Conservation (phyloP, 2,888 invertebrate species). For the Eledona agricola region DNA sequence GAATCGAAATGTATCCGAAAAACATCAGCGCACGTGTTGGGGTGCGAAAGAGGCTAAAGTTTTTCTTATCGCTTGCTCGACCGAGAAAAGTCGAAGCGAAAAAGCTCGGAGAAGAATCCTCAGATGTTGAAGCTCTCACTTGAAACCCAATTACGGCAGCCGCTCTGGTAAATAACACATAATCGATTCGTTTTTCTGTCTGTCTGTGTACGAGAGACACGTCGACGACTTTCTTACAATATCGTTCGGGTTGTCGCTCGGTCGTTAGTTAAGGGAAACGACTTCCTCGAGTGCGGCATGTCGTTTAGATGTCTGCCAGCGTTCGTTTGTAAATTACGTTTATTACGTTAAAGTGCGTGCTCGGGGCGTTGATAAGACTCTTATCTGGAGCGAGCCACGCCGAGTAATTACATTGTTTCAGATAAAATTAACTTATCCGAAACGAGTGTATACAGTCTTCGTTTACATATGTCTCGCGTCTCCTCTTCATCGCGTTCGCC, state of each 20-base stretch:
- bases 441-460: conserved; percentile 50
- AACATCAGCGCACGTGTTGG: conserved; percentile 5
- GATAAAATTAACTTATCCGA: conserved; percentile 58
- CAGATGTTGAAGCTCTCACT: too few species aligned
- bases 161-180: too few species aligned
- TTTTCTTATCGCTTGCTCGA: too few species aligned
- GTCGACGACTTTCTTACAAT: neutral
- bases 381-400: conserved; percentile 54
- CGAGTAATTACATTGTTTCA: conserved; percentile 58
- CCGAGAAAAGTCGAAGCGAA: too few species aligned
- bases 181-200: too few species aligned
- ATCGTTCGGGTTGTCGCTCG: neutral
- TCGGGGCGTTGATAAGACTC: conserved; percentile 56
- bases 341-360: conserved; percentile 58
- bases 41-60: too few species aligned
- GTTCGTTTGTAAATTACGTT: conserved; percentile 58
- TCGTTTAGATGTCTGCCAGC: conserved; percentile 51
- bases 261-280: conserved; percentile 43
- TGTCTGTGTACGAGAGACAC: neutral
- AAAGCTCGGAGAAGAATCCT: too few species aligned
- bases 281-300: conserved; percentile 45
- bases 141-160: too few species aligned
- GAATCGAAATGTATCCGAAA: conserved; percentile 6
- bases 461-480: conserved; percentile 51
- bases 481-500: too few species aligned